Conservation (phyloP, 2,888 invertebrate genomes). For the Drosophila borealis region DNA sequence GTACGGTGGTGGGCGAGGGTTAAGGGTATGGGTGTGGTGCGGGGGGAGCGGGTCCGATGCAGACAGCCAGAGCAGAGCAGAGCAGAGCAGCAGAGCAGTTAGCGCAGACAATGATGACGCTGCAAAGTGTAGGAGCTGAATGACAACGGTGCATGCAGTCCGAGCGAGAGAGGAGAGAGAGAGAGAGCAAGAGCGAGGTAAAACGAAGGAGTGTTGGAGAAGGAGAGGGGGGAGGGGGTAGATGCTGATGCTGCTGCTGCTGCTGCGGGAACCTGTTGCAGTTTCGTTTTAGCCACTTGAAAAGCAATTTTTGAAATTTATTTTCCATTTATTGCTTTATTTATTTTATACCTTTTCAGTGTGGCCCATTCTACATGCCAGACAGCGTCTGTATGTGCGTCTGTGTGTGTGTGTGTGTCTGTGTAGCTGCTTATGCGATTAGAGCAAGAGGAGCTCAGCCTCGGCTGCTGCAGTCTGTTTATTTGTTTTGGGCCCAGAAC, state of each 20-base stretch:
- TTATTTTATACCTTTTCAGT: conserved; percentile 62
- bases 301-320: conserved; percentile 73
- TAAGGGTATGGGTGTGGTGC: not conserved
- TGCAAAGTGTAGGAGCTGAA: conserved; percentile 39
- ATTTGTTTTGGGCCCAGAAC: conserved; percentile 66
- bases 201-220: not conserved
- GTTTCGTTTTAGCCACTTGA: conserved; percentile 68
- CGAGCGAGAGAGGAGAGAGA: conserved; percentile 11
- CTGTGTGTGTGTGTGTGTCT: conserved; percentile 12
- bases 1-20: conserved; percentile 1
- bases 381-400: not conserved
- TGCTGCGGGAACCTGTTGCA: conserved; percentile 52
- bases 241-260: conserved; percentile 12
- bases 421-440: conserved; percentile 74
- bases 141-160: conserved; percentile 9
- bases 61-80: conserved; percentile 14
- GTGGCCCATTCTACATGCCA: conserved; percentile 46
- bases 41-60: not conserved
- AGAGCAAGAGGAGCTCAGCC: conserved; percentile 58
- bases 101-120: conserved; percentile 52
- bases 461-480: conserved; percentile 54
- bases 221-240: not conserved
- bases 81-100: conserved; percentile 29
- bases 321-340: conserved; percentile 78
- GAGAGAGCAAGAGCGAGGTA: not conserved